Evolutionary conservation across 1,140 invertebrate genomes (phyloP).

Genomic region (Matsumurasca onukii): DNA sequence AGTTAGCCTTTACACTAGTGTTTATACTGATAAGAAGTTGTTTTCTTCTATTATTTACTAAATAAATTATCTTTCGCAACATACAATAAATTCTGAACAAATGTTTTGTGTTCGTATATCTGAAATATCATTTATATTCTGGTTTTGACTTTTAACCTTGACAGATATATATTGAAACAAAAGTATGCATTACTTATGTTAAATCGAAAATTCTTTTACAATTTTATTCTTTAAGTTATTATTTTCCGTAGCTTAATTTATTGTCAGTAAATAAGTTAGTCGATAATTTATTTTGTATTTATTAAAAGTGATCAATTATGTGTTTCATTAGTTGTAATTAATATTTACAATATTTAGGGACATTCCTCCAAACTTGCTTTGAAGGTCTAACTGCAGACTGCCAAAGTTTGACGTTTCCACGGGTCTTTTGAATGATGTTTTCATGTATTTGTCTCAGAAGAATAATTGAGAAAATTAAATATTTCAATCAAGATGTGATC

Average conservation of each 20-base stretch:
- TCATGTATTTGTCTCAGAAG: conserved; percentile 29
- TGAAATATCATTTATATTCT: too few relatives aligned
- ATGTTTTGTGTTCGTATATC: too few relatives aligned
- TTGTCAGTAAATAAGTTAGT: not conserved
- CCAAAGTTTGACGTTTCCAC: conserved; percentile 12
- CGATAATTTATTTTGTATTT: not conserved
- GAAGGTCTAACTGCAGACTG: not conserved
- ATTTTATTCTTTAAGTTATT: not conserved
- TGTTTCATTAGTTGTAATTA: too few relatives aligned
- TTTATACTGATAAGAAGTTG: not conserved
- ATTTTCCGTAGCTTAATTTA: not conserved
- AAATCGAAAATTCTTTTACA: not conserved
- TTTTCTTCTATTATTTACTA: not conserved
- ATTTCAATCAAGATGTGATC: conserved; percentile 36
- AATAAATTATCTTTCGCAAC: not conserved
- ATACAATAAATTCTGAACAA: not conserved
- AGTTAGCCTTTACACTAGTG: not conserved
- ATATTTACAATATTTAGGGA: too few relatives aligned
- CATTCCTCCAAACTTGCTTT: not conserved
- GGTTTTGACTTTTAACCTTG: too few relatives aligned
- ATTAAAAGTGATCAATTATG: not conserved
- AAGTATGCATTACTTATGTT: too few relatives aligned
- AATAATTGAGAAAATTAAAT: conserved; percentile 27
- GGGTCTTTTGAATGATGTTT: conserved; percentile 30
- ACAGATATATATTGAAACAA: too few relatives aligned